These are phyloP conservation scores for Notoglanidium macrostoma DNA, from an alignment of 2,797 vertebrate genomes.

Conservation along the genomic window DNA sequence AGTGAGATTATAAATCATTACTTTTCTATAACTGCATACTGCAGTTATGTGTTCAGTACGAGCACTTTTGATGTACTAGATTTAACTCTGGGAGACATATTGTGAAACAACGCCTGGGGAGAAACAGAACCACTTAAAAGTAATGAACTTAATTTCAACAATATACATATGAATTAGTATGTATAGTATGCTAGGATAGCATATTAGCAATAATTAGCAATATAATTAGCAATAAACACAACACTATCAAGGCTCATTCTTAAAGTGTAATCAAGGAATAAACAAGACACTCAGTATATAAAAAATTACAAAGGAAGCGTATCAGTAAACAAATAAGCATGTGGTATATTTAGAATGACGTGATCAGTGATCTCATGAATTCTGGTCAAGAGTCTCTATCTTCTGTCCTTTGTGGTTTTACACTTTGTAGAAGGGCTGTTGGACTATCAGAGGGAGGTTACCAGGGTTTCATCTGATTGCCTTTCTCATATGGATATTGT, in stretches of 20 bases:
- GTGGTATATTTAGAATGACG: not conserved
- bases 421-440: not conserved
- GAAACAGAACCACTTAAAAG: not conserved
- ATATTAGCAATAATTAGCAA: not conserved
- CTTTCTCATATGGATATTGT: not conserved
- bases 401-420: not conserved
- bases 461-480: not conserved
- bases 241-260: not conserved
- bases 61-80: not conserved
- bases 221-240: not conserved
- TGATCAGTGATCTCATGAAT: not conserved
- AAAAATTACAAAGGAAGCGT: not conserved
- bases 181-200: too few relatives aligned
- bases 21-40: not conserved
- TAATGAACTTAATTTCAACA: not conserved
- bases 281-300: not conserved
- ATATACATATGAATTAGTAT: not conserved
- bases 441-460: not conserved
- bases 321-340: not conserved
- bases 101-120: not conserved
- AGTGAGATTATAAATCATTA: not conserved
- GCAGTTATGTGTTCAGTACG: not conserved
- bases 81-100: not conserved
- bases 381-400: not conserved
- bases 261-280: not conserved